These are phyloP conservation scores for Aphelenchoides besseyi DNA, from an alignment of 1,140 invertebrate genomes.

Conservation along the genomic window DNA sequence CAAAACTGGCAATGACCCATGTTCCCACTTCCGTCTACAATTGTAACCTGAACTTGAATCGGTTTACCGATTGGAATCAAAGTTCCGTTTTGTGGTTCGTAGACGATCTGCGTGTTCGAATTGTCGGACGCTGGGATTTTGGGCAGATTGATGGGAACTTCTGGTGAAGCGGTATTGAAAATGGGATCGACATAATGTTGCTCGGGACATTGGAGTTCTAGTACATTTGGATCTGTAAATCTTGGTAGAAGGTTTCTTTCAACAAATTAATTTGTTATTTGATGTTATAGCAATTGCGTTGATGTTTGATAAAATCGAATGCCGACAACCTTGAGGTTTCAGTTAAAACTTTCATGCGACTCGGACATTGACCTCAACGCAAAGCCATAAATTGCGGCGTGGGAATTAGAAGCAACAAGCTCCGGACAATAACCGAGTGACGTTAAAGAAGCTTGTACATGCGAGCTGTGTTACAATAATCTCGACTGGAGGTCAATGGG, in stretches of 20 bases:
- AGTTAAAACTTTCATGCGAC: not conserved
- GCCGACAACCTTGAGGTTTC: not conserved
- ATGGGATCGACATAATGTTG: conserved; percentile 5
- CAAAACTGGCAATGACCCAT: conserved; percentile 35
- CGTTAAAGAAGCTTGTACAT: too few species aligned
- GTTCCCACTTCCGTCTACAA: conserved; percentile 23
- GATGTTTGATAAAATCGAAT: not conserved
- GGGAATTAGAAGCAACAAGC: not conserved
- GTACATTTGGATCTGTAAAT: not conserved
- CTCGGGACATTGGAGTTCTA: conserved; percentile 13
- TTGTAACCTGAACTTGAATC: conserved; percentile 30
- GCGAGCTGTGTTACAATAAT: not conserved
- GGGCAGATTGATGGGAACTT: conserved; percentile 18
- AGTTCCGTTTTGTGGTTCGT: conserved; percentile 26
- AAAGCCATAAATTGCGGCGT: not conserved
- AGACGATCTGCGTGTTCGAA: not conserved
- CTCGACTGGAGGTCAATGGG: too few species aligned
- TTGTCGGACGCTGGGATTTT: not conserved
- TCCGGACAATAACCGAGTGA: not conserved
- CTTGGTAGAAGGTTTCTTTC: not conserved
- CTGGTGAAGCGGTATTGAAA: not conserved
- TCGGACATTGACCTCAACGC: conserved; percentile 1
- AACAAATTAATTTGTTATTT: not conserved
- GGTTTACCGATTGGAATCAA: conserved; percentile 22
- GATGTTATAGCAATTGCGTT: not conserved